Conservation (phyloP, 1,140 invertebrate species). For the Cylas formicarius region DNA sequence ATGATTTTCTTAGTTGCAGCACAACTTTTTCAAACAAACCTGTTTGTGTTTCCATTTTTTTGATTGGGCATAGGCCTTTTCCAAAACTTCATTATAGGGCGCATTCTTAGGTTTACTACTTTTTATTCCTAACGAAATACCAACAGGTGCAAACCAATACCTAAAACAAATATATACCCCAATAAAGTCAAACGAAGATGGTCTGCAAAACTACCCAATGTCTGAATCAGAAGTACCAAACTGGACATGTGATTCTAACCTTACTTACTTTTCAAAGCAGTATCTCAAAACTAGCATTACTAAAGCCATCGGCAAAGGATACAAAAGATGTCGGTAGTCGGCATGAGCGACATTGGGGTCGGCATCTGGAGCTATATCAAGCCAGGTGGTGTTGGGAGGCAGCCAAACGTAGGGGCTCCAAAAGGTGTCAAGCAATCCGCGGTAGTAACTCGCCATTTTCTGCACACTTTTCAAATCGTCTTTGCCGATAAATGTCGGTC, state of each 20-base stretch:
- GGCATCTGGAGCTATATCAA: constrained; percentile 71
- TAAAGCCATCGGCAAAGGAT: constrained; percentile 74
- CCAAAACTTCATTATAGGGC: constrained; percentile 58
- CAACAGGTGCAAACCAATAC: constrained; percentile 70
- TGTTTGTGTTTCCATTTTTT: constrained; percentile 67
- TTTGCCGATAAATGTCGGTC: no score
- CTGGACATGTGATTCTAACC: constrained; percentile 21
- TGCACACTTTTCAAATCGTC: no score
- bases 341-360: constrained; percentile 70
- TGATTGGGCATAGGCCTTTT: constrained; percentile 60
- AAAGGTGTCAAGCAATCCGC: constrained; percentile 50
- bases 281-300: constrained; percentile 66
- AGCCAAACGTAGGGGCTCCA: constrained; percentile 82
- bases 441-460: constrained; percentile 24
- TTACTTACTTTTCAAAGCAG: constrained; percentile 70
- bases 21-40: constrained; percentile 41
- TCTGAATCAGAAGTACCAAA: no score
- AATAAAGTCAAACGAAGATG: not conserved
- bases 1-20: not conserved
- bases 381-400: constrained; percentile 84
- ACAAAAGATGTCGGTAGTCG: constrained; percentile 72
- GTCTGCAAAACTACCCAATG: not conserved
- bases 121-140: constrained; percentile 69
- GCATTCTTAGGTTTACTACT: constrained; percentile 67
- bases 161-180: constrained; percentile 41